Evolutionary conservation across 2,888 invertebrate species (phyloP).

Genomic region (Oxyteleia sp.): DNA sequence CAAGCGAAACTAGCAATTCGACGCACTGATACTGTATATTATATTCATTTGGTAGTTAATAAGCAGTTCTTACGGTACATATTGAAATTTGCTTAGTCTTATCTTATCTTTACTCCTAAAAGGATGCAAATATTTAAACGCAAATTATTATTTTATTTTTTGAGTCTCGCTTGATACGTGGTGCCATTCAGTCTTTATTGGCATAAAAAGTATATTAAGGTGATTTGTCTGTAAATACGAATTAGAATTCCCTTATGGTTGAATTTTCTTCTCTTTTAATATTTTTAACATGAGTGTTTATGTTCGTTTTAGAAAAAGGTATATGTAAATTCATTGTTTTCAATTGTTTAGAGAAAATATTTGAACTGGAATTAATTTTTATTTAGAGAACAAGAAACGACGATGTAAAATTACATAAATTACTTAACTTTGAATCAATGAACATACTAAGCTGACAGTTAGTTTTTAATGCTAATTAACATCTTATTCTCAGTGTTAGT

Average conservation of each 20-base stretch:
- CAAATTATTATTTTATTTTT: background rate
- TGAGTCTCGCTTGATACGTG: background rate
- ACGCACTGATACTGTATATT: constrained; percentile 5
- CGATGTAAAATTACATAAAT: background rate
- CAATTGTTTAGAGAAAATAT: no score
- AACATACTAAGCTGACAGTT: background rate
- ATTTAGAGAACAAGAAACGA: background rate
- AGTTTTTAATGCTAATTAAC: background rate
- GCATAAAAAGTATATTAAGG: background rate
- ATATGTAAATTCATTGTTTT: no score
- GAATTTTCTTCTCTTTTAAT: no score
- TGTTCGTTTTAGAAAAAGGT: no score
- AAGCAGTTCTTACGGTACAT: background rate
- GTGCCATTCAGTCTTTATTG: background rate
- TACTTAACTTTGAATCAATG: background rate
- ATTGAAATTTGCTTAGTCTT: background rate
- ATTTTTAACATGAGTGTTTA: no score
- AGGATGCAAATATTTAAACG: background rate
- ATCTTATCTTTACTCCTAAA: background rate
- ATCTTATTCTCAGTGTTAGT: no score
- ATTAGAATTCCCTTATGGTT: background rate
- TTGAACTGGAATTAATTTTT: no score
- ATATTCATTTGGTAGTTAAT: constrained; percentile 14
- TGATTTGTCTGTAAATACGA: background rate
- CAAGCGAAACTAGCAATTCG: constrained; percentile 38